Base-by-base conservation (phyloP, 2,888 invertebrate genomes). In the Epirrhoe tristata region DNA sequence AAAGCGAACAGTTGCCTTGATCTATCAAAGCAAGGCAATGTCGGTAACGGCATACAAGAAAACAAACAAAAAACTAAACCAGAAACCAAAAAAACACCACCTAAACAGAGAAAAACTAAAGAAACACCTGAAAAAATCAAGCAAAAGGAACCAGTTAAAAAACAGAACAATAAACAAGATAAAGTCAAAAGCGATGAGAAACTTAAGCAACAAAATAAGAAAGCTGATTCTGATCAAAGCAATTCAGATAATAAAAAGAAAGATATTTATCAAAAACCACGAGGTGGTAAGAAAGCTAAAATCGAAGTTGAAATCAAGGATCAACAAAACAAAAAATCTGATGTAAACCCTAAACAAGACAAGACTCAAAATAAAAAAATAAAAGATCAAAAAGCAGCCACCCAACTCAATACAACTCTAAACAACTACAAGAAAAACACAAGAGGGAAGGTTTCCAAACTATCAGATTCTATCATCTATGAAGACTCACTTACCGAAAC, bases 401-500 rank as follows among this genome's bases (percentile, higher is more conserved):
- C 16, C 16, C 51, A 46, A 46, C 39, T 24, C 5, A 31, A 57
- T 6, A 56, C 46, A 12, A 50, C 60, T 46, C 17, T 36, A 39
- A 48, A 39, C 51, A 67, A n/a, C n/a, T n/a, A 60, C 10, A 14
- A 39, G 10, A 69, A 61, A 17, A 63, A 48, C 8, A 55, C 54
- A 14, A 63, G 4, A 39, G 4, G 8, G 1, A 39, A 46, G 24
- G 7, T 39, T 36, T 14, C 57, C 14, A 66, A 52, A 54, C 50
- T 53, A 5, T 63, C 67, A 58, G 60, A 65, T 54, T 66, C 66
- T 6, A 36, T 50, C 0, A 24, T 58, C 8, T 62, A 61, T 53
- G 67, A 64, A 46, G 55, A 67, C n/a, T 34, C 62, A 0, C 24
- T 51, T 16, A 61, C 32, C 51, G 72, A 73, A 68, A 63, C 58